Evolutionary conservation across 2,113 vertebrate species (phyloP).

Genomic region (Synodontis membranacea): DNA sequence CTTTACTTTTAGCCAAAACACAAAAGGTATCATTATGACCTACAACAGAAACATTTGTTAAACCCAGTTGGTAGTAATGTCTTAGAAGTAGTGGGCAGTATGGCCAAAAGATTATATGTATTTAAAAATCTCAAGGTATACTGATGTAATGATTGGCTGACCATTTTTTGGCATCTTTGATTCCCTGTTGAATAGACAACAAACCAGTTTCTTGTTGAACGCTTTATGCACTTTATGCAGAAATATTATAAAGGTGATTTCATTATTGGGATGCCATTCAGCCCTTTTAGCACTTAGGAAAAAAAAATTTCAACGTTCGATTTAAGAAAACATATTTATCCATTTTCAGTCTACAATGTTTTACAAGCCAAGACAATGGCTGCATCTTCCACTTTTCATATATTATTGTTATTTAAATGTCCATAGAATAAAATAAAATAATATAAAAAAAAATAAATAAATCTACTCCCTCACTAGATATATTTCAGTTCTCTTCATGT

Average conservation of each 20-base stretch:
- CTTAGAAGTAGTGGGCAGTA: not conserved
- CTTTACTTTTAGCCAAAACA: not conserved
- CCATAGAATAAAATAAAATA: not conserved
- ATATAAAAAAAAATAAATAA: not conserved
- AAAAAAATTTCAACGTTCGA: not conserved
- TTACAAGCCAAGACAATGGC: not conserved
- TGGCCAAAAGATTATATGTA: not conserved
- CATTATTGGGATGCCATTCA: not conserved
- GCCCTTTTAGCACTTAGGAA: not conserved
- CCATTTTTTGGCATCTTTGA: not conserved
- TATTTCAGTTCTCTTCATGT: not conserved
- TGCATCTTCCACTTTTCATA: not conserved
- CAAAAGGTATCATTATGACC: not conserved
- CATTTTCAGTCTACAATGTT: not conserved
- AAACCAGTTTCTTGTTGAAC: not conserved
- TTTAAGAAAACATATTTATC: not conserved
- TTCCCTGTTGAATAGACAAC: not conserved
- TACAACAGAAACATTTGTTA: not conserved
- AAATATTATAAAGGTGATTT: not conserved
- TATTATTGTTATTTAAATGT: not conserved
- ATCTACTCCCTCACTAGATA: too few relatives aligned
- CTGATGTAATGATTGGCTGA: not conserved
- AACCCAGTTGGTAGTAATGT: constrained; percentile 13
- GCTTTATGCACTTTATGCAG: not conserved
- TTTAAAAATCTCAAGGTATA: not conserved